These are phyloP conservation scores for Limnephilus rhombicus DNA, from an alignment of 2,888 invertebrate species.

Conservation along the genomic window DNA sequence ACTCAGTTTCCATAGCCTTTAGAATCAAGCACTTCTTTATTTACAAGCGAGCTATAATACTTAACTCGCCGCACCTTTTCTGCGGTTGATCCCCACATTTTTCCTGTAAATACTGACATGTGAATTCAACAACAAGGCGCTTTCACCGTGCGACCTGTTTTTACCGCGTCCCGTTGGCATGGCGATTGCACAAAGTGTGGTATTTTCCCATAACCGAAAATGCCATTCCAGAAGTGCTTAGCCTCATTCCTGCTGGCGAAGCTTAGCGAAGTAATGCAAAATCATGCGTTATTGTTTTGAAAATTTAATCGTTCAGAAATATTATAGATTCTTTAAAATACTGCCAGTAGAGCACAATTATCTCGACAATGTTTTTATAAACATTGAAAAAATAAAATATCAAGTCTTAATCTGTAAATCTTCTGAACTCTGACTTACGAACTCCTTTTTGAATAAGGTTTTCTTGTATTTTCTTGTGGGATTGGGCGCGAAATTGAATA, in stretches of 20 bases:
- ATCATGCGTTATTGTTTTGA: too few species aligned
- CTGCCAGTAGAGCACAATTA: too few species aligned
- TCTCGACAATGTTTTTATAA: too few species aligned
- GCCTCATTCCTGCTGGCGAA: not conserved
- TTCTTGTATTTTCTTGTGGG: too few species aligned
- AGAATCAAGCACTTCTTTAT: not conserved
- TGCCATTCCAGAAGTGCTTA: not conserved
- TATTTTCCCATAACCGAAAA: not conserved
- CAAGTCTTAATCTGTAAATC: too few species aligned
- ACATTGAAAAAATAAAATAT: too few species aligned
- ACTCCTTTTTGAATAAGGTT: too few species aligned
- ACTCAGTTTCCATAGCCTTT: not conserved
- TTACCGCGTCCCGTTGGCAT: not conserved
- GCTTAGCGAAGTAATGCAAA: too few species aligned
- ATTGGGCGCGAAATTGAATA: too few species aligned
- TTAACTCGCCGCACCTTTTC: not conserved
- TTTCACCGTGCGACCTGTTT: not conserved
- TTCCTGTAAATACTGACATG: not conserved
- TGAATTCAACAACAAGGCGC: not conserved
- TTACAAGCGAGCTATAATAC: not conserved
- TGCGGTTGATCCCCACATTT: not conserved
- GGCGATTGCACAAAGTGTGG: not conserved
- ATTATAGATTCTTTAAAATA: too few species aligned
- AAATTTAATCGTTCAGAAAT: too few species aligned
- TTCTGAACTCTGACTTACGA: too few species aligned